phyloP scores from a whole-genome alignment of 2,113 vertebrate species.

The Lepisosteus osseus region DNA sequence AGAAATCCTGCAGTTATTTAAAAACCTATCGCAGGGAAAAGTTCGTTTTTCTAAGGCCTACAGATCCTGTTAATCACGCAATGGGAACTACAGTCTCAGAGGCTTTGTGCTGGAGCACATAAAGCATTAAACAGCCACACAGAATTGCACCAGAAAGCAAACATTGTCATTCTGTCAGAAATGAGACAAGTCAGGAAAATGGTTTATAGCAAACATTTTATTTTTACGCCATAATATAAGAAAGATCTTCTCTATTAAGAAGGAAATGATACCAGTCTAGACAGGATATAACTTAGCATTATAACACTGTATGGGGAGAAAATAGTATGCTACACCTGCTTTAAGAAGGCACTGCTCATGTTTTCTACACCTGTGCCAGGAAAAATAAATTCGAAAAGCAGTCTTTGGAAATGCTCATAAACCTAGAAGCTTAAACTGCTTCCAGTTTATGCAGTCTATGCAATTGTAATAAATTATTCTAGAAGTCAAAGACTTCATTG shows the following conservation, averaged over 20 bases:
- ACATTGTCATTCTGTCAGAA: conserved; percentile 23
- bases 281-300: conserved; percentile 35
- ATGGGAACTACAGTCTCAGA: too few relatives aligned
- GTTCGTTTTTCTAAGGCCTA: too few relatives aligned
- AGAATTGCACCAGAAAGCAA: conserved; percentile 10
- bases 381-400: not conserved
- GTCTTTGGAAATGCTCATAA: too few relatives aligned
- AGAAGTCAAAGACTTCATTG: too few relatives aligned
- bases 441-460: not conserved
- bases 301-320: not conserved
- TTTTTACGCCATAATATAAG: conserved; percentile 13
- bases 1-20: conserved; percentile 18
- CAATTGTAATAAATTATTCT: too few relatives aligned
- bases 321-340: conserved; percentile 5
- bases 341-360: not conserved
- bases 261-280: conserved; percentile 43
- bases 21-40: conserved; percentile 3
- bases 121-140: not conserved
- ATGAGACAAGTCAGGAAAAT: not conserved
- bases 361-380: not conserved
- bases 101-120: not conserved
- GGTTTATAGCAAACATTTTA: not conserved
- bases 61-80: too few relatives aligned
- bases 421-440: too few relatives aligned
- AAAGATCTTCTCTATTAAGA: conserved; percentile 12